Evolutionary conservation across 2,888 invertebrate genomes (phyloP).

Genomic region (Calliscelio sp.): DNA sequence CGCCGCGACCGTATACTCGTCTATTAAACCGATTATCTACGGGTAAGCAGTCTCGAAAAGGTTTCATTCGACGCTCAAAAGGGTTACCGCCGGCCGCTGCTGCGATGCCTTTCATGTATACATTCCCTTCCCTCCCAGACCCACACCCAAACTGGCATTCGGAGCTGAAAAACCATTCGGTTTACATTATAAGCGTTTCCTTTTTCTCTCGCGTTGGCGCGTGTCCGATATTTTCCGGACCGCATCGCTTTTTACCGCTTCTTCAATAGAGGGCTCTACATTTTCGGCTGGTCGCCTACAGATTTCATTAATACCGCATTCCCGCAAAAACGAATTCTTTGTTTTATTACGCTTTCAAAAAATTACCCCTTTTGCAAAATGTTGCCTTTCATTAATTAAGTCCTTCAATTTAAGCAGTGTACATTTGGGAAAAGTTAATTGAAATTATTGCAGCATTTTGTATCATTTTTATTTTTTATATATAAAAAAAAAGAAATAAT

Average conservation of each 20-base stretch:
- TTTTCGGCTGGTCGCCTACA: constrained; percentile 69
- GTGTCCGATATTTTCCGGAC: constrained; percentile 73
- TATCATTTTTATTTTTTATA: too few species aligned
- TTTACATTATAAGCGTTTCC: constrained; percentile 74
- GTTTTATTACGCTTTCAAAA: constrained; percentile 31
- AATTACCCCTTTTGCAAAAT: neutral
- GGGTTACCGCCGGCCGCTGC: constrained; percentile 74
- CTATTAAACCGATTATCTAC: constrained; percentile 85
- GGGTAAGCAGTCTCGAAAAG: constrained; percentile 80
- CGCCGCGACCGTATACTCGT: constrained; percentile 70
- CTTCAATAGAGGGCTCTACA: constrained; percentile 55
- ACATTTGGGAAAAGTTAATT: too few species aligned
- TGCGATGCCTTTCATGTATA: constrained; percentile 72
- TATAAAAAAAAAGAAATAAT: too few species aligned
- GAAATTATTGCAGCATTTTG: too few species aligned
- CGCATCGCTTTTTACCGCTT: constrained; percentile 65
- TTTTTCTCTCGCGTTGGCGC: constrained; percentile 74
- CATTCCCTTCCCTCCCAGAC: constrained; percentile 52
- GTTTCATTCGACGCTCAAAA: constrained; percentile 76
- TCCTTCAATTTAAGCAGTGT: too few species aligned
- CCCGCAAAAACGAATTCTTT: constrained; percentile 58
- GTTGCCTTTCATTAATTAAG: constrained; percentile 10
- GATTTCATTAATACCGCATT: constrained; percentile 65
- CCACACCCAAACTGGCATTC: constrained; percentile 56
- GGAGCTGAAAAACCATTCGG: constrained; percentile 72